phyloP scores from a whole-genome alignment of 2,888 invertebrate genomes.

The Sialis lutaria region DNA sequence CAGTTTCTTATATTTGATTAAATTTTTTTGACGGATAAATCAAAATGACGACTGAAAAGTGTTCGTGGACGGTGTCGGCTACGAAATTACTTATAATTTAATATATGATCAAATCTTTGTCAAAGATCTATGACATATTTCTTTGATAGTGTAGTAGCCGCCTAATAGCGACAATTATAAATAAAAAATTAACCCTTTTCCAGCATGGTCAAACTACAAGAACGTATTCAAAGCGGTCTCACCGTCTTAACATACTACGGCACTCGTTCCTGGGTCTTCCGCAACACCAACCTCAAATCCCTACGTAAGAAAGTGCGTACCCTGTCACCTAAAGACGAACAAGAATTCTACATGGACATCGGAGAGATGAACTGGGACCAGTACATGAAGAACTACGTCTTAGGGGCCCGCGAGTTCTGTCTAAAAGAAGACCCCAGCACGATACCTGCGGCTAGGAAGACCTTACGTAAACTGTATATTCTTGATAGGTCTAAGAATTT shows the following conservation, averaged over 20 bases:
- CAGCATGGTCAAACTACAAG: constrained; percentile 46
- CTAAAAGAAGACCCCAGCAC: constrained; percentile 67
- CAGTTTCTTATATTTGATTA: no score
- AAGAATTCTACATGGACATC: constrained; percentile 39
- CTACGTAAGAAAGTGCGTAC: constrained; percentile 26
- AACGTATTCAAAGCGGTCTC: constrained; percentile 40
- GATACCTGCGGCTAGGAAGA: constrained; percentile 48
- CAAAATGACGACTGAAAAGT: no score
- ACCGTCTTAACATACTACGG: constrained; percentile 64
- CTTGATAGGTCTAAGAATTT: no score
- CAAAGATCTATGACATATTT: no score
- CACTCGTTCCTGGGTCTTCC: constrained; percentile 64
- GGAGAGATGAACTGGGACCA: constrained; percentile 39
- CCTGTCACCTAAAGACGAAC: constrained; percentile 34
- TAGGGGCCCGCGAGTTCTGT: constrained; percentile 70
- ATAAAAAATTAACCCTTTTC: no score
- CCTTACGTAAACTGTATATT: no score
- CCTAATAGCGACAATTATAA: no score
- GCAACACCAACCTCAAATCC: constrained; percentile 35
- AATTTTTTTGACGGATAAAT: no score
- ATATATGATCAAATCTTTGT: no score
- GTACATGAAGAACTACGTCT: constrained; percentile 52
- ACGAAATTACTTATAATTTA: no score
- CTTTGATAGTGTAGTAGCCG: no score
- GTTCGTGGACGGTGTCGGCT: no score